phyloP scores from a whole-genome alignment of 2,888 invertebrate genomes.

The Trichacis sp. region DNA sequence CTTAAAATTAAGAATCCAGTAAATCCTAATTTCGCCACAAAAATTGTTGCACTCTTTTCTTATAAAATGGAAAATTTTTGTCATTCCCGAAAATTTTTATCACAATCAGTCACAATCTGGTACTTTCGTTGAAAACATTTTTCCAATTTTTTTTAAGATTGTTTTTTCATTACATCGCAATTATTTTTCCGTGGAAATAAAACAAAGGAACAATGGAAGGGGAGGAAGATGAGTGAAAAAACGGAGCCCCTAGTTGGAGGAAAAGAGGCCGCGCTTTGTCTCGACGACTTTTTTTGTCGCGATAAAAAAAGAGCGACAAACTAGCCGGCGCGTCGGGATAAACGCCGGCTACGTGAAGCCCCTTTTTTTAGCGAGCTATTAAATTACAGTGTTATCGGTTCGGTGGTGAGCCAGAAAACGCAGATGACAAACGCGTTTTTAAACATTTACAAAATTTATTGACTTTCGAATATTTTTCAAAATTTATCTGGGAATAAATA shows the following conservation, averaged over 20 bases:
- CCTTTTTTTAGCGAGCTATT: no score
- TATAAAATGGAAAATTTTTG: no score
- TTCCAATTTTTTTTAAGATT: background rate
- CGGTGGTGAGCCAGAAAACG: constrained; percentile 21
- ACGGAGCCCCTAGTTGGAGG: background rate
- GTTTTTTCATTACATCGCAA: background rate
- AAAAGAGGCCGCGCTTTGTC: background rate
- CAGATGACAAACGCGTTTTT: background rate
- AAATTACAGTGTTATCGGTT: background rate
- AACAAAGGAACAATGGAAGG: background rate
- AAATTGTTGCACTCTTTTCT: no score
- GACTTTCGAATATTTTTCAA: no score
- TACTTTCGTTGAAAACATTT: no score
- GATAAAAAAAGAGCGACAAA: background rate
- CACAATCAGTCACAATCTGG: no score
- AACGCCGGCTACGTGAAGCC: background rate
- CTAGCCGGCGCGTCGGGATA: background rate
- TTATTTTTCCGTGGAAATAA: background rate
- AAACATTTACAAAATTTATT: no score
- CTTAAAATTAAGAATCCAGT: no score
- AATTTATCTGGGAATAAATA: no score
- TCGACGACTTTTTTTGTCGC: background rate
- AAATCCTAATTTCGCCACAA: no score
- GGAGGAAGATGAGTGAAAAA: background rate
- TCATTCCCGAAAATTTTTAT: no score